Evolutionary conservation across 2,888 invertebrate species (phyloP).

Genomic region (Nephrotoma appendiculata): DNA sequence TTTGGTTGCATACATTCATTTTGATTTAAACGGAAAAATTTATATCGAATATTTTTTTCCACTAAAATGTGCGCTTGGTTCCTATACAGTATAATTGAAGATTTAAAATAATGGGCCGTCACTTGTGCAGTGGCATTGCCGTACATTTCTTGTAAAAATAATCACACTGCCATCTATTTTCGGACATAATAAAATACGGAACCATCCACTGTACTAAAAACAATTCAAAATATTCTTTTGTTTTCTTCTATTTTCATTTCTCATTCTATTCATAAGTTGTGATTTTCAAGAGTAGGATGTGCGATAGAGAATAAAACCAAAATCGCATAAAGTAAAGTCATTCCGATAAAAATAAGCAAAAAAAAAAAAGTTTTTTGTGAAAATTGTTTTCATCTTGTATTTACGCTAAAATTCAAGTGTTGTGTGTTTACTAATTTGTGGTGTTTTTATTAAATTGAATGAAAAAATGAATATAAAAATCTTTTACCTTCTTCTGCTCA

Average conservation of each 20-base stretch:
- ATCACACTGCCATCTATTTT: neutral
- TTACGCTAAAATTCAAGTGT: neutral
- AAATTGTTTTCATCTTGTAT: neutral
- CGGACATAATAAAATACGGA: neutral
- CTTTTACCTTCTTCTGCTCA: neutral
- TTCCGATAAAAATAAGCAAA: neutral
- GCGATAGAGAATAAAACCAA: neutral
- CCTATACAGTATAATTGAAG: no score
- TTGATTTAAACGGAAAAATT: no score
- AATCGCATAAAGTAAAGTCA: neutral
- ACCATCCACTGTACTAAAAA: neutral
- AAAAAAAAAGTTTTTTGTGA: neutral
- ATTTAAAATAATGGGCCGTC: no score
- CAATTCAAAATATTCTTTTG: neutral
- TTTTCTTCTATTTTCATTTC: neutral
- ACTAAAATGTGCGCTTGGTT: no score
- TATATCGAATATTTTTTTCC: no score
- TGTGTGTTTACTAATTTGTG: neutral
- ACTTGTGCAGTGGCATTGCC: no score
- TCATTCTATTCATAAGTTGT: neutral
- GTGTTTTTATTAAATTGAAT: neutral
- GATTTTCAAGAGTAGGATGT: neutral
- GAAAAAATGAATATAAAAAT: neutral
- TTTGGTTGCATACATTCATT: no score
- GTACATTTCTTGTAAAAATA: no score